Evolutionary conservation across 2,113 vertebrate species (phyloP).

Genomic region (Gambusia holbrooki): DNA sequence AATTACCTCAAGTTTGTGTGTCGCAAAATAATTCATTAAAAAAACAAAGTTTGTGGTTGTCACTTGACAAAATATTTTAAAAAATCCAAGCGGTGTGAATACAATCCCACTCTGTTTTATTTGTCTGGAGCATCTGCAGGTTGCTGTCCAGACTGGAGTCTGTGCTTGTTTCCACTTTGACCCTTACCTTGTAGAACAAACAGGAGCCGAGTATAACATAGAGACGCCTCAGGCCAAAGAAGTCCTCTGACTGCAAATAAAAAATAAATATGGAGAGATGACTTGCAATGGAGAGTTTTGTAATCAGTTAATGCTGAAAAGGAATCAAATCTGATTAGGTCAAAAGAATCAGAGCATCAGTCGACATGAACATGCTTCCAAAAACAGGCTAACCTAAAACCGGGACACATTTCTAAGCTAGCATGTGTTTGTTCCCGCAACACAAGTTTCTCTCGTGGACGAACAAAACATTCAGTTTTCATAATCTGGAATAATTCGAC

Average conservation of each 20-base stretch:
- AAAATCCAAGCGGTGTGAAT: no score
- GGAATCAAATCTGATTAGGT: no score
- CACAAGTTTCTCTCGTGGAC: neutral
- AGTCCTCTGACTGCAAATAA: constrained; percentile 91
- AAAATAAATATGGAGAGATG: neutral
- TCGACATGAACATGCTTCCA: constrained; percentile 1
- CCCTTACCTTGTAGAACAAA: constrained; percentile 93
- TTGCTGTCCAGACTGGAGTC: neutral
- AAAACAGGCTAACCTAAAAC: constrained; percentile 30
- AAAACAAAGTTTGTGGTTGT: neutral
- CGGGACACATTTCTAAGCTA: neutral
- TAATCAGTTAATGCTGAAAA: no score
- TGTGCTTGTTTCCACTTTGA: constrained; percentile 3
- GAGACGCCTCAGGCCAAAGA: constrained; percentile 89
- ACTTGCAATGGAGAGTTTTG: neutral
- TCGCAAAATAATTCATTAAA: neutral
- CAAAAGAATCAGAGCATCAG: no score
- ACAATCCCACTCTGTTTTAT: neutral
- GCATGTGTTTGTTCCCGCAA: neutral
- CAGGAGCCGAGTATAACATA: constrained; percentile 93
- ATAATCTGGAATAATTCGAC: neutral
- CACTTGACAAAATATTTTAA: neutral
- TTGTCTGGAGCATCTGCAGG: neutral
- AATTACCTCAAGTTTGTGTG: neutral
- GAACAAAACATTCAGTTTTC: no score